Evolutionary conservation across 2,797 vertebrate species (phyloP), one percentile per base, ranked within the genome.

Genomic region (Ctenochaetus hawaiiensis): DNA sequence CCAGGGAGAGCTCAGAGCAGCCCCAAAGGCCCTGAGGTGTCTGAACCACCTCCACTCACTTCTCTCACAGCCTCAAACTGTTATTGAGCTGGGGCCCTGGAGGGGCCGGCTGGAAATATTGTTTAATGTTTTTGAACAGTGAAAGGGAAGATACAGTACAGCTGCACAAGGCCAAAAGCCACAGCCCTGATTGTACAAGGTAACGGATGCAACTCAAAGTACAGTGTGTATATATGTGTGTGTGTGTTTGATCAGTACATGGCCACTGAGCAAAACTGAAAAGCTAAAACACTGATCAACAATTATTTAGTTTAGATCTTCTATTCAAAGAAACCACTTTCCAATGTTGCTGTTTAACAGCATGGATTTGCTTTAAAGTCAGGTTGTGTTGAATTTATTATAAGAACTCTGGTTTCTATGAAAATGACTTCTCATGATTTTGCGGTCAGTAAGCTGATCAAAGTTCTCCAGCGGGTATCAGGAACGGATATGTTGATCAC

Each of bases 41-140:
- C 91, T 91, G 81, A 92, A 93, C 85, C 87, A 88, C 83, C 61
- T 94, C 86, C 89, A 87, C 84, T 81, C 92, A 89, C 93, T 89
- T 82, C 94, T 93, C 93, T 93, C 84, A 72, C 89, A 90, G 91
- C 91, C 81, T 93, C 88, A 94, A 94, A 92, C 87, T 91, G 87
- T 93, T 94, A 94, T 95, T 97, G 93, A 94, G 92, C 94, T 81
- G 80, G 80, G 88, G 91, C 85, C 85, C 93, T 94, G 82, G 91
- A 92, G 94, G 93, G 90, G 92, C 91, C 64, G 87, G 85, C 92
- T 90, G 87, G 92, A 93, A 93, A 93, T 93, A 93, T 94, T 93
- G 92, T 93, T 93, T 93, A 92, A 93, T 93, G 91, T 91, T 93
- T 89, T 83, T 82, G 83, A 87, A 88, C 87, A 87, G 91, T 86